Percentiles rank a stretch among this genome's conserved stretches.
Conservation (phyloP, 2,113 vertebrate genomes). For the Limanda limanda region DNA sequence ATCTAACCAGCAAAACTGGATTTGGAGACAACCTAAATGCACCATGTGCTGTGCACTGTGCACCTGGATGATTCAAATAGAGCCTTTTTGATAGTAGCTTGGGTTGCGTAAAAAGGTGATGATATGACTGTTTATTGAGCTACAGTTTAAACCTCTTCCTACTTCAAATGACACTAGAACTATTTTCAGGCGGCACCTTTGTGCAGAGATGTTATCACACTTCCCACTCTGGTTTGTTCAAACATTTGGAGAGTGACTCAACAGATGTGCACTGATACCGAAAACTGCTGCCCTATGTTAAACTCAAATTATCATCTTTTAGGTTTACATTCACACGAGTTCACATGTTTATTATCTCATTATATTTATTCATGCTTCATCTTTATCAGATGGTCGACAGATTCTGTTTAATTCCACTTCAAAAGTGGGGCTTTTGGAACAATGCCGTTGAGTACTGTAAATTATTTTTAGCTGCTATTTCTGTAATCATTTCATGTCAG, state of each 20-base stretch:
- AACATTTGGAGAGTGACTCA: slow-evolving; percentile 57
- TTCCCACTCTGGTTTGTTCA: slow-evolving; percentile 48
- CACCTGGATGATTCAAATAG: too few species aligned
- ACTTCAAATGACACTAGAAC: slow-evolving; percentile 12
- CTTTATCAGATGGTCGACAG: slow-evolving; percentile 7
- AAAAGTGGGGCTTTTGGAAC: not conserved
- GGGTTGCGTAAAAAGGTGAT: not conserved
- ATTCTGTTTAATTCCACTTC: not conserved
- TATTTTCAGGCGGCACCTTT: slow-evolving; percentile 37
- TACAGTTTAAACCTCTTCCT: slow-evolving; percentile 13
- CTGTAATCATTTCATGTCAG: not conserved
- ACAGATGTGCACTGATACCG: slow-evolving; percentile 43
- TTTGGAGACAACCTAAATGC: not conserved
- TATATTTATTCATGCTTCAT: not conserved
- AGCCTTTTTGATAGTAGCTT: not conserved
- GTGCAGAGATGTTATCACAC: slow-evolving; percentile 33
- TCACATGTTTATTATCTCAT: not conserved
- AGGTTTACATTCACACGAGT: not conserved
- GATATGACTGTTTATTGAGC: slow-evolving; percentile 6
- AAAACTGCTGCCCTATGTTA: not conserved
- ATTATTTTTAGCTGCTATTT: not conserved
- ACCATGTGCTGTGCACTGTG: not conserved
- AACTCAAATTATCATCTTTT: not conserved
- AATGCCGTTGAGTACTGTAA: not conserved
- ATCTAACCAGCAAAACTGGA: not conserved